Percentiles rank a stretch among this genome's conserved stretches.
Conservation (phyloP, 2,113 vertebrate genomes). For the Pterocles gutturalis region DNA sequence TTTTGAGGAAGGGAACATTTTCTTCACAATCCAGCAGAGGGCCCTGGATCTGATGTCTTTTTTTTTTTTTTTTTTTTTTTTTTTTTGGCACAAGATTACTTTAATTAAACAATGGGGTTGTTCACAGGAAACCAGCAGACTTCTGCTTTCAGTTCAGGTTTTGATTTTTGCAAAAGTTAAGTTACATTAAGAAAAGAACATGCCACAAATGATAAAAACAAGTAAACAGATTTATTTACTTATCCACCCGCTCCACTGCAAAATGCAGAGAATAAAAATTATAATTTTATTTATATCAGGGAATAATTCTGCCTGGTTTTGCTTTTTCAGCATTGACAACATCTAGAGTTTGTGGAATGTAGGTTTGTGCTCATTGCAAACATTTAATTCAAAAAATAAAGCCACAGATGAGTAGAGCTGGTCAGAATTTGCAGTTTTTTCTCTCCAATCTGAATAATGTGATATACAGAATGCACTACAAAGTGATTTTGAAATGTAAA, state of each 20-base stretch:
- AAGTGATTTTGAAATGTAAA: constrained; percentile 49
- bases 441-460: neutral
- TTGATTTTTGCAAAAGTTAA: neutral
- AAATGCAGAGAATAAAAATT: neutral
- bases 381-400: constrained; percentile 22
- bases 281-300: constrained; percentile 30
- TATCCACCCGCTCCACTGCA: neutral
- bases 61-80: neutral
- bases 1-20: neutral
- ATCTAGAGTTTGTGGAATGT: neutral
- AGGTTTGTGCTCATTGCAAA: neutral
- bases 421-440: constrained; percentile 9
- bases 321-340: constrained; percentile 47
- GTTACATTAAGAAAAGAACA: neutral
- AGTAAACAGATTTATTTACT: neutral
- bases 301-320: constrained; percentile 11
- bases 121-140: neutral
- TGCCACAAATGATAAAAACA: neutral
- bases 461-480: neutral
- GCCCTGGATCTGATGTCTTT: neutral
- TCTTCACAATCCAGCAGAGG: constrained; percentile 28
- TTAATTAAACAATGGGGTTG: neutral
- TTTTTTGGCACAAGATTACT: neutral
- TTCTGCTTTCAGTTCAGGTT: neutral
- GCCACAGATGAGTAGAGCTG: neutral